Evolutionary conservation across 2,113 vertebrate genomes (phyloP).

Genomic region (Rhea americana): DNA sequence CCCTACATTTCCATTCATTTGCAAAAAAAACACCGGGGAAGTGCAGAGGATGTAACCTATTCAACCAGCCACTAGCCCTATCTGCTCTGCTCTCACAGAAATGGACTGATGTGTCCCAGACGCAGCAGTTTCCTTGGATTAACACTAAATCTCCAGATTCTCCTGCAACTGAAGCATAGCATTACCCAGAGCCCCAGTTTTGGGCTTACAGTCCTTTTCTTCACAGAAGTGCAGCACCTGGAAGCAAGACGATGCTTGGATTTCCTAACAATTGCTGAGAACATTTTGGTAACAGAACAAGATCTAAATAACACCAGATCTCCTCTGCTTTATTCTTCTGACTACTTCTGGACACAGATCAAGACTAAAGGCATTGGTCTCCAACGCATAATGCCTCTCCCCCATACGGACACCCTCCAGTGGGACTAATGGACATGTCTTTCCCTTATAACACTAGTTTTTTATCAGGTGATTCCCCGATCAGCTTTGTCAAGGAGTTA

Average conservation of each 20-base stretch:
- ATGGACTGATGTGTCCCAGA: background rate
- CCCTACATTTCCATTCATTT: rapidly evolving
- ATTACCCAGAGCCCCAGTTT: background rate
- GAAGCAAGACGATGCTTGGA: background rate
- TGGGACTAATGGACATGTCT: no score
- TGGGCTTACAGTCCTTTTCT: background rate
- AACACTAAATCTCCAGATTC: background rate
- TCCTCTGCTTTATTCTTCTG: background rate
- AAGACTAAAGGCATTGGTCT: background rate
- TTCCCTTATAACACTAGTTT: no score
- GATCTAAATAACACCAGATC: background rate
- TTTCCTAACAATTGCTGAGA: background rate
- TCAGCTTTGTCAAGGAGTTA: background rate
- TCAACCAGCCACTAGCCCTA: no score
- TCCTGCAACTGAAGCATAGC: background rate
- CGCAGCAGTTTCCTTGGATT: background rate
- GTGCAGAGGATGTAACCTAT: no score
- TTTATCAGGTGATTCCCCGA: background rate
- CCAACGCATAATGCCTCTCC: background rate
- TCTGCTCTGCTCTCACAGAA: background rate
- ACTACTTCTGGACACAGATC: background rate
- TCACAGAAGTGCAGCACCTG: background rate
- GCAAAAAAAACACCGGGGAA: background rate
- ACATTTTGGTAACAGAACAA: background rate
- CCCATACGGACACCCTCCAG: no score